These are phyloP conservation scores for Melikaiella ostensackeni DNA, from an alignment of 2,888 invertebrate genomes.

Conservation along the genomic window DNA sequence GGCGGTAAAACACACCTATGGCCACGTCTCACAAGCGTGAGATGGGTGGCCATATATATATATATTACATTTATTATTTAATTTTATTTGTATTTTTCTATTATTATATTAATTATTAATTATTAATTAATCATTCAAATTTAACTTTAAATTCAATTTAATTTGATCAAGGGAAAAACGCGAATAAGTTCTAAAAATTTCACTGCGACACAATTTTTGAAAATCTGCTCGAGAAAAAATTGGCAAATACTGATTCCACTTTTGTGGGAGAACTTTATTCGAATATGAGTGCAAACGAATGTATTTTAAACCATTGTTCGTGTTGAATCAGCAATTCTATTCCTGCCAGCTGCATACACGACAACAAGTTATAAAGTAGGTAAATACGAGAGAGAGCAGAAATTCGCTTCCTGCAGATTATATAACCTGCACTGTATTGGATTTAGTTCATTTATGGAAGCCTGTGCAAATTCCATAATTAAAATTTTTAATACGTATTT, in stretches of 20 bases:
- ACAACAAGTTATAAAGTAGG: constrained; percentile 3
- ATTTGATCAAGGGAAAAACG: too few species aligned
- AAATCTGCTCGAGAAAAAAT: neutral
- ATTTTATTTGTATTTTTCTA: too few species aligned
- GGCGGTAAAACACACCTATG: too few species aligned
- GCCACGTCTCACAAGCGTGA: too few species aligned
- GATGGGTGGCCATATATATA: too few species aligned
- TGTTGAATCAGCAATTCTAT: constrained; percentile 8
- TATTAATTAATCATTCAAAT: too few species aligned
- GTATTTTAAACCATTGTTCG: constrained; percentile 3
- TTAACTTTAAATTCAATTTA: too few species aligned
- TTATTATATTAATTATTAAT: too few species aligned
- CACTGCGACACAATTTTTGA: neutral
- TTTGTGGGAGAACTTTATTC: neutral
- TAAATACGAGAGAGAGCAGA: neutral
- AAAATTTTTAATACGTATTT: too few species aligned
- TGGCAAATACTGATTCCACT: neutral
- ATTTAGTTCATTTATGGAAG: neutral
- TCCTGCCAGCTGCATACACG: neutral
- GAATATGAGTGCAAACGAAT: neutral
- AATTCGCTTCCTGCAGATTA: neutral
- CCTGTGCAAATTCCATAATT: too few species aligned
- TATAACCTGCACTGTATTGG: neutral
- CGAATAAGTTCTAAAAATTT: too few species aligned
- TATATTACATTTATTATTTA: too few species aligned